Conservation (phyloP, 2,797 vertebrate genomes). For the Pelobates cultripes region DNA sequence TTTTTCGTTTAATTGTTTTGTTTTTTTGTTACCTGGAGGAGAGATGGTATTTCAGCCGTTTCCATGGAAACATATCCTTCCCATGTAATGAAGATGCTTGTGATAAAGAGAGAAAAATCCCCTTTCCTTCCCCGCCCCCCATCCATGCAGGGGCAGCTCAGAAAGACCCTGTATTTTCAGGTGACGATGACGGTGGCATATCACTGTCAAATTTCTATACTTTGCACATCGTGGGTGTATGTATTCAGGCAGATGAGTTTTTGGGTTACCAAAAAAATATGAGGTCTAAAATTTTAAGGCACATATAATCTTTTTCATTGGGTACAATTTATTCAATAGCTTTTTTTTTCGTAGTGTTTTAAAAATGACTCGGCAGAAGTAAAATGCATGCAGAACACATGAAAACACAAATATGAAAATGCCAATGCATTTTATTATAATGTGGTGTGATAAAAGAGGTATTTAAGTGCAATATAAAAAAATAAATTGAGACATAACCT, state of each 20-base stretch:
- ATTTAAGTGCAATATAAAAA: neutral
- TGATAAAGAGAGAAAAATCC: conserved; percentile 50
- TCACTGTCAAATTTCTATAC: conserved; percentile 3
- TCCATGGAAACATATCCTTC: conserved; percentile 54
- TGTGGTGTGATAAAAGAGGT: neutral
- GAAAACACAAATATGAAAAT: neutral
- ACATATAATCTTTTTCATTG: conserved; percentile 25
- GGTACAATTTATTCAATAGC: conserved; percentile 2
- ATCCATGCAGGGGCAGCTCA: conserved; percentile 4
- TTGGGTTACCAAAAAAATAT: neutral
- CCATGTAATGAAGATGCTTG: conserved; percentile 56
- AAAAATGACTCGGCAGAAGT: neutral
- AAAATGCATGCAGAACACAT: neutral
- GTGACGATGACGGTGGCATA: neutral
- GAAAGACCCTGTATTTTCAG: conserved; percentile 21
- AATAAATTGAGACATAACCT: neutral
- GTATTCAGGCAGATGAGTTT: conserved; percentile 16
- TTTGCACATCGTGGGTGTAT: neutral
- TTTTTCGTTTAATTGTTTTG: conserved; percentile 56
- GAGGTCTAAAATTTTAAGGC: neutral
- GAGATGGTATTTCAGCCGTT: conserved; percentile 55
- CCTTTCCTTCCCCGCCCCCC: conserved; percentile 29
- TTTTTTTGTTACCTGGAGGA: conserved; percentile 56
- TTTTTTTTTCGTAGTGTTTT: neutral
- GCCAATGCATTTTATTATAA: neutral